phyloP scores from a whole-genome alignment of 2,113 vertebrate species.

The Dryoscopus gambensis region DNA sequence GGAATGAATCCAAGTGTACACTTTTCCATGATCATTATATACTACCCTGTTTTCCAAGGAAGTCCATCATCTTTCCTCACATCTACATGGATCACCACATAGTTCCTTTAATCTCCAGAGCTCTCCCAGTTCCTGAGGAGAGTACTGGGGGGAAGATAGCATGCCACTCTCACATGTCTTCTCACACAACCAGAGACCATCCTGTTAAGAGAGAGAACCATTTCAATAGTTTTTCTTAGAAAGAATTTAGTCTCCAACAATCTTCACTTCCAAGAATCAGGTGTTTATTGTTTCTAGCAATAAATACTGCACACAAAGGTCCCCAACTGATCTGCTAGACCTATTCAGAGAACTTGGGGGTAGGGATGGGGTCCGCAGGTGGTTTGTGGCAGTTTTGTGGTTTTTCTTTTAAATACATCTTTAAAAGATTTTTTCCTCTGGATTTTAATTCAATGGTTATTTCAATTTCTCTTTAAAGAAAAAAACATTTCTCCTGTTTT shows the following conservation, averaged over 20 bases:
- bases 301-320: background rate
- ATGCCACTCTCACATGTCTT: conserved; percentile 89
- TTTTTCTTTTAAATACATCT: background rate
- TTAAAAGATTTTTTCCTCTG: background rate
- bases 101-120: conserved; percentile 84
- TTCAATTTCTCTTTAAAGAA: background rate
- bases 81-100: conserved; percentile 89
- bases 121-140: conserved; percentile 77
- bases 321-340: background rate
- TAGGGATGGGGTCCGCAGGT: background rate
- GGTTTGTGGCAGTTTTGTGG: background rate
- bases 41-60: background rate
- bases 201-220: conserved; percentile 70
- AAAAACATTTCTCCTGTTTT: background rate
- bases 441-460: background rate
- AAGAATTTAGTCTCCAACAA: background rate
- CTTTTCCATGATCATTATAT: background rate
- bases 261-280: background rate
- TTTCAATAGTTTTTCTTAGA: background rate
- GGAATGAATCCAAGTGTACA: background rate
- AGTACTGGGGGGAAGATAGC: conserved; percentile 94
- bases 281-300: background rate
- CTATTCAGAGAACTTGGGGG: background rate
- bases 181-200: conserved; percentile 92
- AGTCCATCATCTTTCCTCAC: conserved; percentile 64